Evolutionary conservation across 1,140 invertebrate genomes (phyloP), one percentile per base, ranked within the genome.

Genomic region (Homarus americanus): DNA sequence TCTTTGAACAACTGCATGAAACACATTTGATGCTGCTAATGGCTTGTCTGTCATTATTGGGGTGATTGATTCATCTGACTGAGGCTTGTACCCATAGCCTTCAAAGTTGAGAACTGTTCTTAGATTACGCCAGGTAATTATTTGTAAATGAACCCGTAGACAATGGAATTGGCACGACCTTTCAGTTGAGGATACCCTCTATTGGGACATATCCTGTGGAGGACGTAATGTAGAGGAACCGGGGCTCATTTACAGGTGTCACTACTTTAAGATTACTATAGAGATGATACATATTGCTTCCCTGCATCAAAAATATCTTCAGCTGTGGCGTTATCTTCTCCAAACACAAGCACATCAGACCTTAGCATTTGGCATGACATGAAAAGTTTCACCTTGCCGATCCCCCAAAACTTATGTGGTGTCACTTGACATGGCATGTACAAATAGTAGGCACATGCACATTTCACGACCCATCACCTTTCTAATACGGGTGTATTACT

Each of bases 271-370:
- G 53, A 63, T 28, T 24, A 34, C 72, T 75, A 75, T 34, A 75
- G 32, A 10, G 28, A 34, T 75, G 72, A 75, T 75, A 75, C 72
- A 75, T 75, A 75, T 75, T 75, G 10, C 72, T 15, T 24, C 28
- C 72, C 72, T 75, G 28, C 72, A 75, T 75, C 72, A 15, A 75
- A 75, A 34, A 75, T 75, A 75, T 75, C 72, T 24, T 75, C 72
- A 24, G 72, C 28, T 28, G 28, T 10, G n/a, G n/a, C n/a, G n/a
- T n/a, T n/a, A n/a, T n/a, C n/a, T n/a, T n/a, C n/a, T n/a, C n/a
- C n/a, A n/a, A n/a, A n/a, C n/a, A n/a, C n/a, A n/a, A n/a, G n/a
- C n/a, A n/a, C n/a, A n/a, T n/a, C n/a, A n/a, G n/a, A 75, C 17
- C 32, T 24, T 75, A 75, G 72, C 32, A 15, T 75, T 34, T 75